phyloP scores from a whole-genome alignment of 2,113 vertebrate genomes.

The Sorex fumeus region DNA sequence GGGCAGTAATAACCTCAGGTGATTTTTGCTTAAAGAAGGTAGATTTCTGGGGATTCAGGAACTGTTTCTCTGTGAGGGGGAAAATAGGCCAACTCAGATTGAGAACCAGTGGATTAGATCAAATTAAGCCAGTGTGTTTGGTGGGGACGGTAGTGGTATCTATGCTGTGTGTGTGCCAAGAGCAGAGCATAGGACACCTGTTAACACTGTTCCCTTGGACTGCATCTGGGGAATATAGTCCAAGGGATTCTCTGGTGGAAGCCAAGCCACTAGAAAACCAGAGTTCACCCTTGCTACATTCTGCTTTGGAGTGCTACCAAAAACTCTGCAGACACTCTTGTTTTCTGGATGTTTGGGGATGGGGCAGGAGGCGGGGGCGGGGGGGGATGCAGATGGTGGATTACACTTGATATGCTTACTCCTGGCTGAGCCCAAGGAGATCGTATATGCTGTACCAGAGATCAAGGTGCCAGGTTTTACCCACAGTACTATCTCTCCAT shows the following conservation, averaged over 20 bases:
- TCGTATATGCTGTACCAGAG: too few species aligned
- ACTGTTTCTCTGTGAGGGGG: too few species aligned
- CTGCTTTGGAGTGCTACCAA: neutral
- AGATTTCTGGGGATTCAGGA: too few species aligned
- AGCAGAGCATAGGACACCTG: neutral
- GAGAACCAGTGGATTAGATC: neutral
- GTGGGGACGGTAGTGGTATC: neutral
- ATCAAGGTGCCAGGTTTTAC: too few species aligned
- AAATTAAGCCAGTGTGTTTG: conserved; percentile 3
- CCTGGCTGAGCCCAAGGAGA: too few species aligned
- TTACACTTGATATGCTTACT: too few species aligned
- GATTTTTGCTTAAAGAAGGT: too few species aligned
- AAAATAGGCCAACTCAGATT: too few species aligned
- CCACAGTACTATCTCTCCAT: too few species aligned
- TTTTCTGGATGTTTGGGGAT: neutral
- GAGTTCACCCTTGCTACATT: neutral
- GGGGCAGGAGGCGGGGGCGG: too few species aligned
- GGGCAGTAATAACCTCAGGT: too few species aligned
- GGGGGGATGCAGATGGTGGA: too few species aligned
- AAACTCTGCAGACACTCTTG: neutral
- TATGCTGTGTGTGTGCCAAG: neutral
- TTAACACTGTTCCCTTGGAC: neutral
- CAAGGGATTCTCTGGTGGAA: neutral
- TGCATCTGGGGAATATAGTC: neutral
- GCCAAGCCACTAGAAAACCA: neutral